Percentiles rank a stretch among this genome's conserved stretches.
Evolutionary conservation across 2,113 vertebrate species (phyloP).

Genomic region (Suncus etruscus): DNA sequence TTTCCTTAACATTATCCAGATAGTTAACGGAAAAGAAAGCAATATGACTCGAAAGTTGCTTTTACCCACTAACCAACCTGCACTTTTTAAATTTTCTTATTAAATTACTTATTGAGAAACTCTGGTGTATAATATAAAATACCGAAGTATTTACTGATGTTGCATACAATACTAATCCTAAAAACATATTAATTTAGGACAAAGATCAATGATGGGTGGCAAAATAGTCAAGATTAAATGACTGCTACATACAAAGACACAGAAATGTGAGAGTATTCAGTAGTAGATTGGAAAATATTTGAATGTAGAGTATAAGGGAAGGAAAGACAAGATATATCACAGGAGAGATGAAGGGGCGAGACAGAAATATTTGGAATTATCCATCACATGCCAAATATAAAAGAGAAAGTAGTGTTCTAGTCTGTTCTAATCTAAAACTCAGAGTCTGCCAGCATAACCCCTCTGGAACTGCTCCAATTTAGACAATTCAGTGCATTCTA

Average conservation of each 20-base stretch:
- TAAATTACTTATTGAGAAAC: not conserved
- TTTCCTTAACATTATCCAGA: not conserved
- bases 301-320: not conserved
- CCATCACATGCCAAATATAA: not conserved
- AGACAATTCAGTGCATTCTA: too few relatives aligned
- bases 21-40: not conserved
- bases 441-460: not conserved
- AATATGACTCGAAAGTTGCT: not conserved
- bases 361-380: not conserved
- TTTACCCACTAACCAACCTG: not conserved
- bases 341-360: not conserved
- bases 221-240: not conserved
- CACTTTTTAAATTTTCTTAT: not conserved
- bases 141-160: not conserved
- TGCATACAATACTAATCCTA: too few relatives aligned
- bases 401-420: not conserved
- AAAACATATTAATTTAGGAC: too few relatives aligned
- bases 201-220: not conserved
- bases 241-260: not conserved
- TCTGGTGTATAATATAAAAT: too few relatives aligned
- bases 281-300: not conserved
- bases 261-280: not conserved
- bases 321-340: not conserved
- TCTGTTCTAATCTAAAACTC: not conserved
- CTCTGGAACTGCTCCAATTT: not conserved